These are phyloP conservation scores for Eupithecia inturbata DNA, from an alignment of 2,888 invertebrate genomes.

Conservation along the genomic window DNA sequence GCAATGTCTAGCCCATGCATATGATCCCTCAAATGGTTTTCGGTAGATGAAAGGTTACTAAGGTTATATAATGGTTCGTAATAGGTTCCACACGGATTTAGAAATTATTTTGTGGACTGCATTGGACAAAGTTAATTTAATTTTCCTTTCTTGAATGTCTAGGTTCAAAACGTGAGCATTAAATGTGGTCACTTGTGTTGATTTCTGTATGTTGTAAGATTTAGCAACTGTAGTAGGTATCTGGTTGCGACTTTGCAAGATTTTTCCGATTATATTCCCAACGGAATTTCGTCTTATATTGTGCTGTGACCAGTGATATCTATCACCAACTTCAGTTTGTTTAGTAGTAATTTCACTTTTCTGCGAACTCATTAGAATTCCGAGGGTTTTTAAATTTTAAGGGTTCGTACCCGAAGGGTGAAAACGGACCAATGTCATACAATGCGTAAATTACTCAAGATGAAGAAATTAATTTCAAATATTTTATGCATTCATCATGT, in stretches of 20 bases:
- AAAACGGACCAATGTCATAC: no score
- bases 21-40: constrained; percentile 65
- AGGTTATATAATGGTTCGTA: constrained; percentile 57
- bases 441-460: neutral
- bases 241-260: neutral
- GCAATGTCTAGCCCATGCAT: constrained; percentile 15
- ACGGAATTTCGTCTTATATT: neutral
- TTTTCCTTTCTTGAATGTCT: constrained; percentile 31
- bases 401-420: no score
- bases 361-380: neutral
- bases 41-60: constrained; percentile 61
- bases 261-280: neutral
- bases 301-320: neutral
- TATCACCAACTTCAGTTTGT: neutral
- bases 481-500: neutral
- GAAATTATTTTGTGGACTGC: constrained; percentile 38
- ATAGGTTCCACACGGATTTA: constrained; percentile 48
- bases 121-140: constrained; percentile 38
- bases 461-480: neutral
- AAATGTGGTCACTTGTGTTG: constrained; percentile 13
- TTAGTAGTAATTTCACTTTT: neutral
- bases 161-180: constrained; percentile 30
- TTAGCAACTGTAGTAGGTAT: neutral
- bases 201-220: neutral
- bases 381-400: no score